Evolutionary conservation across 2,797 vertebrate species (phyloP).

Genomic region (Danio albolineatus): DNA sequence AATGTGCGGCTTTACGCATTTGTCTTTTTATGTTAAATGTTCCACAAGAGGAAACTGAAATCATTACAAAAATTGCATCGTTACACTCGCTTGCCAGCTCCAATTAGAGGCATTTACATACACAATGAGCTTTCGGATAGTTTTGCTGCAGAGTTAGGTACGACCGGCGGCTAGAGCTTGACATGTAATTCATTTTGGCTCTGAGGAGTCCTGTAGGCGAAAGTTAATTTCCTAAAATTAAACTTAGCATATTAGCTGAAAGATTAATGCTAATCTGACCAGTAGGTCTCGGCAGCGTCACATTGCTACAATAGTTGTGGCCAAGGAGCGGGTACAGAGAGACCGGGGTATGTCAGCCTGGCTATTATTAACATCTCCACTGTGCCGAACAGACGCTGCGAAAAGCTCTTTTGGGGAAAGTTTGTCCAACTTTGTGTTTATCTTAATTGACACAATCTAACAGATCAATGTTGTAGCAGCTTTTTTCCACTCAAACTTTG

Average conservation of each 20-base stretch:
- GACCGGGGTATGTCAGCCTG: constrained; percentile 46
- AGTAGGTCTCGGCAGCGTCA: constrained; percentile 71
- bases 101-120: constrained; percentile 74
- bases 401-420: constrained; percentile 13
- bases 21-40: constrained; percentile 69
- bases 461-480: constrained; percentile 44
- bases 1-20: constrained; percentile 55
- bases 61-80: constrained; percentile 69
- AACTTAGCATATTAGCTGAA: constrained; percentile 79
- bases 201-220: constrained; percentile 76
- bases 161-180: constrained; percentile 64
- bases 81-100: constrained; percentile 70
- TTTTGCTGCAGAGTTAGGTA: constrained; percentile 61
- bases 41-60: constrained; percentile 67
- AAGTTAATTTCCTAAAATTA: constrained; percentile 83
- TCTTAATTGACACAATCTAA: constrained; percentile 58
- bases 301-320: constrained; percentile 64
- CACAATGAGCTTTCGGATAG: constrained; percentile 69
- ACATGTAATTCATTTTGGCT: constrained; percentile 74
- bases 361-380: constrained; percentile 72
- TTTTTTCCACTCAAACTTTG: constrained; percentile 1
- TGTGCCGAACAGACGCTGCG: constrained; percentile 42
- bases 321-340: constrained; percentile 50
- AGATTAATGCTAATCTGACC: constrained; percentile 80
- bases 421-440: constrained; percentile 15